Percentiles rank a stretch among this genome's conserved stretches.
These are phyloP conservation scores for human (Homo sapiens) DNA, from an alignment of 2,113 vertebrate genomes.

Conservation along the genomic window DNA sequence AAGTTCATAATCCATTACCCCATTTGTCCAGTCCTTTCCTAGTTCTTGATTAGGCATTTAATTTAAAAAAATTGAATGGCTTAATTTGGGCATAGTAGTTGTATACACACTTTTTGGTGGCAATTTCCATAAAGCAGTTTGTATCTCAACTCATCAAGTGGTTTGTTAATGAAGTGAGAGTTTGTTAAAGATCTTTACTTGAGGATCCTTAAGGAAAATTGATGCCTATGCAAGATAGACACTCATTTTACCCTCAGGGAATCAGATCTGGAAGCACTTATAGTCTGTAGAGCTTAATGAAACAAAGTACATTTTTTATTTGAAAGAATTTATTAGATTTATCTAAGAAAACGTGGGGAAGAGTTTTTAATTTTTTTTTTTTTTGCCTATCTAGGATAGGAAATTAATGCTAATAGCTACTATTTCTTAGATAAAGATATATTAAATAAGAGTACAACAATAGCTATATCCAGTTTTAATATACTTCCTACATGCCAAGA, in stretches of 20 bases:
- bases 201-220: neutral
- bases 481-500: neutral
- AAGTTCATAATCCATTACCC: neutral
- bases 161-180: neutral
- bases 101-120: neutral
- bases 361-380: neutral
- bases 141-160: neutral
- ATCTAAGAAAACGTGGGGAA: neutral
- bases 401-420: neutral
- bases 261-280: neutral
- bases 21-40: neutral
- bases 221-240: neutral
- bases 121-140: neutral
- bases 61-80: neutral
- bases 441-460: neutral
- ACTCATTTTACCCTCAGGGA: neutral
- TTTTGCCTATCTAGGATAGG: neutral
- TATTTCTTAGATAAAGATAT: neutral
- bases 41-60: neutral
- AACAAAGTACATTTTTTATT: neutral
- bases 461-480: neutral
- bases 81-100: neutral
- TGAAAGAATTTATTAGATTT: neutral
- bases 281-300: neutral
- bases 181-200: neutral